Evolutionary conservation across 2,113 vertebrate species (phyloP), one percentile per base, ranked within the genome.

Genomic region (Sinocyclocheilus anshuiensis): DNA sequence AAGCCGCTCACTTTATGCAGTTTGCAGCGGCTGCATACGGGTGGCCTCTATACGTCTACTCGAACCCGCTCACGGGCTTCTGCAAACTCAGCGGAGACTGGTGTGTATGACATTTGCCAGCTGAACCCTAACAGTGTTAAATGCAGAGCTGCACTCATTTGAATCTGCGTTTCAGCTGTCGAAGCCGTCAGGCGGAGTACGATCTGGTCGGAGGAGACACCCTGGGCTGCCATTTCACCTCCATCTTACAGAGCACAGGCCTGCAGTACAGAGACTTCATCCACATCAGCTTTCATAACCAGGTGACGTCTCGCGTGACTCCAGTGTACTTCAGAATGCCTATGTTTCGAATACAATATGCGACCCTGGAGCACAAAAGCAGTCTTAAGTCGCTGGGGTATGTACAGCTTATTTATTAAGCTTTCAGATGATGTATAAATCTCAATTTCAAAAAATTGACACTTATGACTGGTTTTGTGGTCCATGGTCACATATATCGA

Each of bases 211-310:
- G 96, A 9, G 95, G 96, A 1, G 97, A 98, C 83, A 91, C 91
- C 87, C 91, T 96, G 0, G 95, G 95, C 91, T 97, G 98, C 77
- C 95, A 99, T 80, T 97, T 99, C 72, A 94, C 95, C 45, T 96
- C 98, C 91, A 96, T 99, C 91, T 93, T 98, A 74, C 95, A 95
- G 22, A 97, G 93, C 29, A 99, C 98, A 0, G 96, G 97, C 39
- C 93, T 99, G 26, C 97, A 99, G 91, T 96, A 99, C 92, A 91
- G 97, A 90, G 98, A 99, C 90, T 98, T 99, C 92, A 97, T 99
- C 90, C 91, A 98, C 78, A 93, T 99, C 89, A 98, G 97, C 92
- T 97, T 98, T 79, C 98, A 99, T 74, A 98, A 99, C 94, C 96
- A 97, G 97, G 98, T 99, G 82, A 69, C 36, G 20, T 7, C 10